These are phyloP conservation scores for Elachura formosa DNA, from an alignment of 2,113 vertebrate genomes.

Conservation along the genomic window DNA sequence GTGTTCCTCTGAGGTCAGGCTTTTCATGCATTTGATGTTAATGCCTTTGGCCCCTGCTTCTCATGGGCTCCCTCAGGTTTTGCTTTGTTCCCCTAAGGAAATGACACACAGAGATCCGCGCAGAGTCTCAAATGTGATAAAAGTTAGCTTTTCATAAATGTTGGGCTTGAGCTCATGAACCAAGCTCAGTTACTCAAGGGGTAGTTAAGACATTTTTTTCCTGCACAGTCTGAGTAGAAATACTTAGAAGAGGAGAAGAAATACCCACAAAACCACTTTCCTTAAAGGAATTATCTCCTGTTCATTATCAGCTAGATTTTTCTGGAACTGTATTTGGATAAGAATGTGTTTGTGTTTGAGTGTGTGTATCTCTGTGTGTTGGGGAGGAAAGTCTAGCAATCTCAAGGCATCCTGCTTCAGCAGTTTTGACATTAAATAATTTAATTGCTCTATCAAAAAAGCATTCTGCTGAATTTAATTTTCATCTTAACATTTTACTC, in stretches of 20 bases:
- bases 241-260: neutral
- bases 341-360: neutral
- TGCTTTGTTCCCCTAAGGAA: neutral
- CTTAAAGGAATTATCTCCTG: neutral
- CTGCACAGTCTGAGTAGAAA: neutral
- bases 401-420: neutral
- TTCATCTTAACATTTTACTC: neutral
- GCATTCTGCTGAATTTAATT: neutral
- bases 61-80: neutral
- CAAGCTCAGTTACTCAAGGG: neutral
- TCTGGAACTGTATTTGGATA: neutral
- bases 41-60: neutral
- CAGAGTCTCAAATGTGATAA: neutral
- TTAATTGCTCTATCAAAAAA: neutral
- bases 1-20: neutral
- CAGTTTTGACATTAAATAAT: neutral
- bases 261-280: neutral
- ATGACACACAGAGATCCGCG: neutral
- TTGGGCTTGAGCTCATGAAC: neutral
- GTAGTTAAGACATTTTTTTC: neutral
- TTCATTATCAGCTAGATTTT: neutral
- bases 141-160: neutral
- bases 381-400: neutral
- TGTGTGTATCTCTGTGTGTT: neutral
- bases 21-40: neutral